Base-by-base conservation (phyloP, 2,888 invertebrate genomes). In the Catocala nupta region DNA sequence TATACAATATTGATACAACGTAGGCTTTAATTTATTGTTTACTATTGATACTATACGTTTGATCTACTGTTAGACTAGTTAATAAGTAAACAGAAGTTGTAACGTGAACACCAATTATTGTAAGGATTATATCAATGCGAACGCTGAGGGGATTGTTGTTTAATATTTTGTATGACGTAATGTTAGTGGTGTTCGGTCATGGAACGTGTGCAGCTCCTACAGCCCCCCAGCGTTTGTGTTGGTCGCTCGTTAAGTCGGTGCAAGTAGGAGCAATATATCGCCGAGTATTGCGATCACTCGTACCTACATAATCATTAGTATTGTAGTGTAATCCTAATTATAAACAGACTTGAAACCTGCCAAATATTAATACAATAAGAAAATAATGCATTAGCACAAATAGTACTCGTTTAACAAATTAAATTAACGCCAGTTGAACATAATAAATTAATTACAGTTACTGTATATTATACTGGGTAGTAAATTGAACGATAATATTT, bases 341-440 rank as follows among this genome's bases (percentile, higher is more conserved):
- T 76, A 74, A 78, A 69, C 77, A 82, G 84, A 87, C 84, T 86
- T 86, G 81, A 85, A 83, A 85, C 86, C 90, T 90, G 90, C 90
- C 90, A 90, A 90, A 90, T 90, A 88, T 87, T 87, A 84, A 80
- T 84, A 84, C 82, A 82, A 79, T 88, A 87, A 86, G 85, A 80
- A 25, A 25, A 67, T 76, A 74, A 70, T 66, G 77, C 73, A 73
- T 70, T 70, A 81, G 79, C 84, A 84, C 81, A 83, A 81, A 77
- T 75, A 70, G 75, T 77, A 75, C 65, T 77, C 72, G 61, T 73
- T 69, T 59, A 70, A 65, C 67, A 54, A 59, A 65, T 43, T 59
- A 60, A 42, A 57, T 66, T 70, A 57, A 70, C 63, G 68, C 60
- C 65, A 65, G 58, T 68, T 71, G 59, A 49, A 51, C 36, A 45